Evolutionary conservation across 2,113 vertebrate genomes (phyloP), one percentile per base, ranked within the genome.

Genomic region (Pipa parva): DNA sequence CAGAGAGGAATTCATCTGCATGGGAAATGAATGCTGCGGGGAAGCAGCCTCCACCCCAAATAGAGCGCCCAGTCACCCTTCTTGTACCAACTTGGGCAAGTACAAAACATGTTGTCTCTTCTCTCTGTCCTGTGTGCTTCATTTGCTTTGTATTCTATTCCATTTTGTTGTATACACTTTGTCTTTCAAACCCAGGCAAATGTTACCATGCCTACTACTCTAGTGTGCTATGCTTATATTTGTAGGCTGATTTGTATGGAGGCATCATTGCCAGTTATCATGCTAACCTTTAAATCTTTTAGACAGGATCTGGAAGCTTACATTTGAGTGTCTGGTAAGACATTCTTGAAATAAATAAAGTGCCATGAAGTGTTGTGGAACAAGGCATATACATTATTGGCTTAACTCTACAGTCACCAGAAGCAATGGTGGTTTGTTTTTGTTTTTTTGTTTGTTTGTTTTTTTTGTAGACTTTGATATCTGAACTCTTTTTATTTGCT

Each of bases 11-110:
- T 76, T 72, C 75, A 78, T 76, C 83, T 85, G 77, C 71, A 85
- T 83, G 89, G 89, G 91, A 91, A 74, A 96, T 97, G 94, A 92
- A 86, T 74, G 89, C 85, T 82, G 74, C 88, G 77, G 89, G 87
- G 84, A 90, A 88, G 71, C 83, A 81, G 71, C 77, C 85, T 68
- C 80, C 87, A 69, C 87, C 86, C 81, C 84, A 84, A 79, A 83
- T 83, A 66, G 88, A 91, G 81, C 88, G 89, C 83, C 89, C 90
- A 42, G 87, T 79, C 85, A 87, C 84, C 81, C 88, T 92, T 36
- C 83, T 83, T 79, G 87, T 89, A 59, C 88, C 92, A 71, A 89
- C 82, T 83, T 88, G 85, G 92, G 94, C 84, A 87, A 94, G 93
- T 89, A 81, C 17, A 72, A 42, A 42, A 15, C 39, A 42, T 42